A percentile compares a stretch with the other conserved stretches of the same genome.
Conservation (phyloP, 35 echinoderm and acorn worm species). For the Strongylocentrotus purpuratus region DNA sequence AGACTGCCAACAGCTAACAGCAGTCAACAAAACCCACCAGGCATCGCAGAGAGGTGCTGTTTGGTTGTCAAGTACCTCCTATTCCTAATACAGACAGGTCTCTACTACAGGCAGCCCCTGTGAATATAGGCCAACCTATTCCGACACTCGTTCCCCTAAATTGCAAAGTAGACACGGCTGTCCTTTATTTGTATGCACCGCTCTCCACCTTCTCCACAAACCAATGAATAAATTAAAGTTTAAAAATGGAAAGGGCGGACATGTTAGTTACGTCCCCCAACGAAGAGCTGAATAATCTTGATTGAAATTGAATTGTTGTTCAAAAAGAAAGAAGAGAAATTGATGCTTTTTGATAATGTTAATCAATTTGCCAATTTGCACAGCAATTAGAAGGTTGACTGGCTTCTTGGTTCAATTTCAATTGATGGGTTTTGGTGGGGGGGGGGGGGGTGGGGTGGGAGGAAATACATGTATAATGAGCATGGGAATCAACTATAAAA, state of each 20-base stretch:
- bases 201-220: constrained; percentile 1
- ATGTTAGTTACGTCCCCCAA: not conserved
- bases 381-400: not conserved
- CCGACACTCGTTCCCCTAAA: constrained; percentile 15
- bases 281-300: not conserved
- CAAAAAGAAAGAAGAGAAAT: not conserved
- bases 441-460: not conserved
- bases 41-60: not conserved
- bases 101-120: not conserved
- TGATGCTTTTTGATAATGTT: not conserved
- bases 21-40: not conserved
- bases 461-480: not conserved
- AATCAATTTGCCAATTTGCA: not conserved
- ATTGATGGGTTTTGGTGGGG: not conserved
- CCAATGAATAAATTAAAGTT: constrained; percentile 47
- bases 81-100: not conserved
- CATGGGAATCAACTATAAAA: no score
- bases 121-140: not conserved
- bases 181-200: constrained; percentile 22
- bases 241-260: not conserved
- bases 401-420: not conserved
- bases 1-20: not conserved
- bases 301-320: not conserved
- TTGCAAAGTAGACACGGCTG: constrained; percentile 8
- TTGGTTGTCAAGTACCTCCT: not conserved